These are phyloP conservation scores for Chiroxiphia lanceolata DNA, from an alignment of 2,797 vertebrate species.

Conservation along the genomic window DNA sequence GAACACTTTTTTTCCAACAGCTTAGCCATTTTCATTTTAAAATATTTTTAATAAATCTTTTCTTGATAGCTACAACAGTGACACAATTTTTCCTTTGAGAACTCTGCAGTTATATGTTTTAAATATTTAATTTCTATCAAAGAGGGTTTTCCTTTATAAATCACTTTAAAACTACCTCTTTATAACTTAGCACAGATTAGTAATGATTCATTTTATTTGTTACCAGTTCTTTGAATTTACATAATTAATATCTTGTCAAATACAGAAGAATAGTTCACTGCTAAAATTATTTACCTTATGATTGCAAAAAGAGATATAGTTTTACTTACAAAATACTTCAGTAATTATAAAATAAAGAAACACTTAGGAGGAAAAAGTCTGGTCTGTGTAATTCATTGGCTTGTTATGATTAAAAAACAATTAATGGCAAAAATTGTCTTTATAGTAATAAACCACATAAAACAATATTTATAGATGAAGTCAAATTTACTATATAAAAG, in stretches of 20 bases:
- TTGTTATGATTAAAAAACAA: not conserved
- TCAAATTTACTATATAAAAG: not conserved
- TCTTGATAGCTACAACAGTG: constrained; percentile 5
- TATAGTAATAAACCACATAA: not conserved
- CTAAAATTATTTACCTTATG: not conserved
- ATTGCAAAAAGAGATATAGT: not conserved
- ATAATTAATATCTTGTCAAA: not conserved
- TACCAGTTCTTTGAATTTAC: not conserved
- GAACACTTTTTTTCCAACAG: not conserved
- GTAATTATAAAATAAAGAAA: not conserved
- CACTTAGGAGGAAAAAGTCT: not conserved
- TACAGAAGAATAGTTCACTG: not conserved
- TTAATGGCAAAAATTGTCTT: not conserved
- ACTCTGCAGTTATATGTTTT: not conserved
- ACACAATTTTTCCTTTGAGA: constrained; percentile 4
- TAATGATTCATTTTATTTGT: not conserved
- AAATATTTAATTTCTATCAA: not conserved
- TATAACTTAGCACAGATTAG: not conserved
- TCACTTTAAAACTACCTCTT: not conserved
- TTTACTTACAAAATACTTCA: not conserved
- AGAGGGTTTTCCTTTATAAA: not conserved
- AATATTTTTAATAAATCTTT: constrained; percentile 22
- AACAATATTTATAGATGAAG: not conserved
- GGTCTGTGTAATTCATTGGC: not conserved
- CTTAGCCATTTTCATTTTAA: constrained; percentile 6